Conservation (phyloP, 1,140 invertebrate genomes). For the Drosophila watanabei region DNA sequence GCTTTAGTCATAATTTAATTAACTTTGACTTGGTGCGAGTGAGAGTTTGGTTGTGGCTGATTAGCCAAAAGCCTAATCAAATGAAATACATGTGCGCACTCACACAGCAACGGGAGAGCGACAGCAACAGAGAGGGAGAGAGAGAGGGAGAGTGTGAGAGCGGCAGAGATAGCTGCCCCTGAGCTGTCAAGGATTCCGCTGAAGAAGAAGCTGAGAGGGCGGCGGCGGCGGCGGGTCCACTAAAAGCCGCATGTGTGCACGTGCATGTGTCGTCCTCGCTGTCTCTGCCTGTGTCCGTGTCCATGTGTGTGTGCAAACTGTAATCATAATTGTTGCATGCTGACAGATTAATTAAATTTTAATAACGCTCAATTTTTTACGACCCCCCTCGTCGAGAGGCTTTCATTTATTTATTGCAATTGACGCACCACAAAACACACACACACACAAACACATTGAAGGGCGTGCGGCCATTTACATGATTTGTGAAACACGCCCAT, state of each 20-base stretch:
- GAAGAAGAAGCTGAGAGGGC: not conserved
- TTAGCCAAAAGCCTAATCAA: slow-evolving; percentile 68
- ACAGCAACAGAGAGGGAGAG: not conserved
- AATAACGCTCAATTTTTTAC: slow-evolving; percentile 68
- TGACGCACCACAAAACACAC: slow-evolving; percentile 19
- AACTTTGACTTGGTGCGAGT: slow-evolving; percentile 58
- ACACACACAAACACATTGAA: not conserved
- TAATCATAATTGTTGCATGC: slow-evolving; percentile 57
- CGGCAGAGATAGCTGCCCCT: slow-evolving; percentile 23
- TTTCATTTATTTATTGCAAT: slow-evolving; percentile 69
- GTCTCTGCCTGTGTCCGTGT: not conserved
- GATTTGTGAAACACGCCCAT: slow-evolving; percentile 30
- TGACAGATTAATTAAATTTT: slow-evolving; percentile 80
- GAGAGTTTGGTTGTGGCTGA: slow-evolving; percentile 37
- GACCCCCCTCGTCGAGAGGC: slow-evolving; percentile 20
- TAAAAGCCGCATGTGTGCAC: slow-evolving; percentile 23
- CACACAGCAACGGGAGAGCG: slow-evolving; percentile 1
- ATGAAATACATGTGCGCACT: slow-evolving; percentile 50
- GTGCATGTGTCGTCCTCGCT: slow-evolving; percentile 8
- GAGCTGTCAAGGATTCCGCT: slow-evolving; percentile 19
- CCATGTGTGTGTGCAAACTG: slow-evolving; percentile 16
- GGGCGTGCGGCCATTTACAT: slow-evolving; percentile 27
- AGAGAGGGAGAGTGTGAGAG: not conserved
- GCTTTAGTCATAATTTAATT: slow-evolving; percentile 83
- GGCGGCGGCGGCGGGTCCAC: slow-evolving; percentile 1